Conservation (phyloP, 2,113 vertebrate genomes). For the Colinus virginianus region DNA sequence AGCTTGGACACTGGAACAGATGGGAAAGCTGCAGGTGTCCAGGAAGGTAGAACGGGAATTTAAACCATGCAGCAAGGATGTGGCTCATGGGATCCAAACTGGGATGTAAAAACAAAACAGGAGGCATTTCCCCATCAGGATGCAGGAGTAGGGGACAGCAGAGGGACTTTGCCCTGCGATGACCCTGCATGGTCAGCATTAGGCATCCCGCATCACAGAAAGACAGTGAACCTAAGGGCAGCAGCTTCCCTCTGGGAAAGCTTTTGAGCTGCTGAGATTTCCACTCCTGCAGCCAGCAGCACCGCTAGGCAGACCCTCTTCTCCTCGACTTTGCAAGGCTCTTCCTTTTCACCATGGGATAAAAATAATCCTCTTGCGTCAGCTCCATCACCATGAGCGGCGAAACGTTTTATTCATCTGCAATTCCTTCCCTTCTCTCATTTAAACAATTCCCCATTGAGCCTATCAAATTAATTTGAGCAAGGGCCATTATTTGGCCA, state of each 20-base stretch:
- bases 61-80: not conserved
- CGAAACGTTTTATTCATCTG: not conserved
- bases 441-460: conserved; percentile 63
- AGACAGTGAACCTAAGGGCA: conserved; percentile 13
- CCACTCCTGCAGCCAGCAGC: not conserved
- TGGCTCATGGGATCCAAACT: accelerated
- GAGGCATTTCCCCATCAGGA: not conserved
- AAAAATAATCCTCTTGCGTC: conserved; percentile 70
- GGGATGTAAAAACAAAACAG: accelerated
- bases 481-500: not conserved
- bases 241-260: conserved; percentile 2
- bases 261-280: not conserved
- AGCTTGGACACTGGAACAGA: conserved; percentile 2
- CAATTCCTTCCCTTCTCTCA: not conserved
- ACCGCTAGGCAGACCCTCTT: conserved; percentile 4
- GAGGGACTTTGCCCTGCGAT: not conserved
- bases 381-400: conserved; percentile 35
- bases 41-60: conserved; percentile 7
- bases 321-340: not conserved
- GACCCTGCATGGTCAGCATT: accelerated
- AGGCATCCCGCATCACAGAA: not conserved
- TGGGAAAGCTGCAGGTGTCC: conserved; percentile 25
- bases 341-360: not conserved
- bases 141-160: not conserved
- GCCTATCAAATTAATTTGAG: conserved; percentile 43